A percentile compares a stretch with the other conserved stretches of the same genome.
phyloP scores from a whole-genome alignment of 1,140 invertebrate species.

The Lepidurus arcticus region DNA sequence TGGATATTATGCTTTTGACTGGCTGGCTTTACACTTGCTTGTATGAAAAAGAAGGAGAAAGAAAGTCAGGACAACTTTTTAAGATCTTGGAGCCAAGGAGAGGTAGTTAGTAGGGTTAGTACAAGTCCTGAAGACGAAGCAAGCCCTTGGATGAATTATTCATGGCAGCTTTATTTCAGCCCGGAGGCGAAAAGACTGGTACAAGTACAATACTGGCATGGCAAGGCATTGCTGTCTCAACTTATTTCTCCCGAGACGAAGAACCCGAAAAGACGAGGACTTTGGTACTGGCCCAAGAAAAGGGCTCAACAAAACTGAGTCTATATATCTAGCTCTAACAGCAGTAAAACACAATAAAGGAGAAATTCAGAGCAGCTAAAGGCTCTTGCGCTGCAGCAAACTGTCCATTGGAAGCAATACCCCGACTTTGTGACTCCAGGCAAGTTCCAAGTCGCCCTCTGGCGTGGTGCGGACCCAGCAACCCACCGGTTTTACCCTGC shows the following conservation, averaged over 20 bases:
- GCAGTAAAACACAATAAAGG: background rate
- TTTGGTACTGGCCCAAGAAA: background rate
- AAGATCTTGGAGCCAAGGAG: background rate
- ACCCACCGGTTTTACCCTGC: no score
- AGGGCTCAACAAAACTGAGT: background rate
- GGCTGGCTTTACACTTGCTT: no score
- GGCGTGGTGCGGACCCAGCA: background rate
- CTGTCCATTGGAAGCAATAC: background rate
- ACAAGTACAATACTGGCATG: background rate
- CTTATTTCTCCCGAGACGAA: background rate
- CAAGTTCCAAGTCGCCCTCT: background rate
- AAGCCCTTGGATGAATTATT: background rate
- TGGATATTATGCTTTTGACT: no score
- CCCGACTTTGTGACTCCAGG: background rate
- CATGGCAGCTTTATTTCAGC: conserved; percentile 5
- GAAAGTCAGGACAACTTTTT: background rate
- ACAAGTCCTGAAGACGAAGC: background rate
- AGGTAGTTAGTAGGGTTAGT: background rate
- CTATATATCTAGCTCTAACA: background rate
- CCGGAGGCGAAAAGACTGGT: background rate
- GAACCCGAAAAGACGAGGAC: background rate
- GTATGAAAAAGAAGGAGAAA: background rate
- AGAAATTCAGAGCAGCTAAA: background rate
- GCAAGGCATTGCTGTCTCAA: background rate
- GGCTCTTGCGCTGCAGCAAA: background rate